Evolutionary conservation across 2,888 invertebrate species (phyloP).

Genomic region (Drosophila borborema): DNA sequence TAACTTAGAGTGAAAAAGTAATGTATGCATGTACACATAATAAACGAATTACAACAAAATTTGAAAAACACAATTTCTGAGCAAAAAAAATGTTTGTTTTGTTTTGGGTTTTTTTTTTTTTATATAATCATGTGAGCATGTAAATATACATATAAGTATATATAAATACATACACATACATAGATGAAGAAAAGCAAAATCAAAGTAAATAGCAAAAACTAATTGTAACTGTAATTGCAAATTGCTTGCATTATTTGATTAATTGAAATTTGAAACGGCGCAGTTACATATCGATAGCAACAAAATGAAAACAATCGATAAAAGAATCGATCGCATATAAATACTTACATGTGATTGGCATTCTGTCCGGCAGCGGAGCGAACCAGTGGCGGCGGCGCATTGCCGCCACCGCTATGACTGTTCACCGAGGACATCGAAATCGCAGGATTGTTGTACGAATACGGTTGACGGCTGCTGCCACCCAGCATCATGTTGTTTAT

Average conservation of each 20-base stretch:
- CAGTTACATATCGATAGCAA: conserved; percentile 51
- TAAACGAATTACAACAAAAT: conserved; percentile 84
- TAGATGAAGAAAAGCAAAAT: conserved; percentile 51
- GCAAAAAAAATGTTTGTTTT: conserved; percentile 20
- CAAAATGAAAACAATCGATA: conserved; percentile 35
- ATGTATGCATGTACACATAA: conserved; percentile 59
- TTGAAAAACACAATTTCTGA: conserved; percentile 83
- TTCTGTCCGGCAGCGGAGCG: conserved; percentile 86
- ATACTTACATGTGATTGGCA: conserved; percentile 83
- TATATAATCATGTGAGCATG: conserved; percentile 21
- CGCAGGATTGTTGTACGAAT: conserved; percentile 83
- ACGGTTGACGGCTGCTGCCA: conserved; percentile 79
- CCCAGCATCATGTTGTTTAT: conserved; percentile 82
- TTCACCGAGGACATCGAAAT: conserved; percentile 84
- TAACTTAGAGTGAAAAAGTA: conserved; percentile 55
- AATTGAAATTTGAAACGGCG: conserved; percentile 22
- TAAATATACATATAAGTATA: conserved; percentile 22
- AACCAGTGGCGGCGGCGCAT: conserved; percentile 87
- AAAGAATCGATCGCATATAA: conserved; percentile 18
- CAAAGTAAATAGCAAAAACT: conserved; percentile 59
- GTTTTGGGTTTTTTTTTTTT: conserved; percentile 14
- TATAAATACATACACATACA: conserved; percentile 16
- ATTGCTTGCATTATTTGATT: conserved; percentile 43
- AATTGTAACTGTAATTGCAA: conserved; percentile 42
- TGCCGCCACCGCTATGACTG: conserved; percentile 84